Evolutionary conservation across 2,797 vertebrate species (phyloP).

Genomic region (Microhierax caerulescens): DNA sequence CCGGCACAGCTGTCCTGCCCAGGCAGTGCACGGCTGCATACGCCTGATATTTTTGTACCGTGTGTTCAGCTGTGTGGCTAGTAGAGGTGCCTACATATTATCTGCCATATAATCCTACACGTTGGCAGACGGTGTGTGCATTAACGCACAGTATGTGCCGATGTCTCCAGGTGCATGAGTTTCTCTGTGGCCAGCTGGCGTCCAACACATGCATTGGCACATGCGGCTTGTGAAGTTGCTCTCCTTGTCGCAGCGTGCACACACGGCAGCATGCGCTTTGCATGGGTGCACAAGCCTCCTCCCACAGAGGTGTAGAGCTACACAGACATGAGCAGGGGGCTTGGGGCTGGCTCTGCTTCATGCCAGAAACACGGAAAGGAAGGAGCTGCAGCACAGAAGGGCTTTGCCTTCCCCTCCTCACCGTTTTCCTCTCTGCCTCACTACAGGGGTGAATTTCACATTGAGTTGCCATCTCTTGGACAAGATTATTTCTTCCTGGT

Average conservation of each 20-base stretch:
- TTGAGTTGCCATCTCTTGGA: background rate
- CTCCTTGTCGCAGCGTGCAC: background rate
- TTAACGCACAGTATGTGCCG: background rate
- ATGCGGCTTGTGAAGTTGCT: background rate
- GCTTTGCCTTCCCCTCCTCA: background rate
- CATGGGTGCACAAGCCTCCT: background rate
- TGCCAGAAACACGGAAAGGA: background rate
- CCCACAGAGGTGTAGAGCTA: background rate
- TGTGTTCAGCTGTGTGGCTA: background rate
- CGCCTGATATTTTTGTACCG: fast-evolving
- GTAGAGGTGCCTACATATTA: background rate
- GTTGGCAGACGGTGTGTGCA: background rate
- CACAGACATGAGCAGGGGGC: background rate
- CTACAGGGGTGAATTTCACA: background rate
- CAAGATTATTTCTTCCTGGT: background rate
- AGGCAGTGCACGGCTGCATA: fast-evolving
- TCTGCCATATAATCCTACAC: background rate
- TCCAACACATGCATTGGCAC: background rate
- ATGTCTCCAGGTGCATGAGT: background rate
- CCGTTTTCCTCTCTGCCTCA: background rate
- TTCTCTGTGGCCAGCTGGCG: background rate
- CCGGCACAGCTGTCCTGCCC: background rate
- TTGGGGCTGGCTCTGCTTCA: background rate
- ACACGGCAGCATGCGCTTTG: fast-evolving
- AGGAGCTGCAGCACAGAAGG: background rate